Evolutionary conservation across 2,797 vertebrate species (phyloP).

Genomic region (Salarias fasciatus): DNA sequence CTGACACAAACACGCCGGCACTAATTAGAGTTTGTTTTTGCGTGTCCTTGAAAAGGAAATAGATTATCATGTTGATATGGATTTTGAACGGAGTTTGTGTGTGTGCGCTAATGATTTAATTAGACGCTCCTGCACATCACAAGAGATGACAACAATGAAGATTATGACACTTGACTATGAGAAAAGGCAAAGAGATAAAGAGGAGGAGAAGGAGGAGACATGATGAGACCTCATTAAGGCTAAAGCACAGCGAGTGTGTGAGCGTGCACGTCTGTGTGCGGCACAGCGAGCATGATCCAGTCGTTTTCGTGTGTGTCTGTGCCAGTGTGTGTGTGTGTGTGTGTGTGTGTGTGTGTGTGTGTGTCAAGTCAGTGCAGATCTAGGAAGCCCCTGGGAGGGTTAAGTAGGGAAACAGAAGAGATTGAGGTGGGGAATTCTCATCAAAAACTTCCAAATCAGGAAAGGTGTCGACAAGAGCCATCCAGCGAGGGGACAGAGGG

Average conservation of each 20-base stretch:
- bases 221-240: slow-evolving; percentile 76
- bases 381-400: slow-evolving; percentile 67
- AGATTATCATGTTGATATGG: slow-evolving; percentile 30
- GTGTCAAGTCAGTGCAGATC: slow-evolving; percentile 57
- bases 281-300: slow-evolving; percentile 31
- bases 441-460: slow-evolving; percentile 80
- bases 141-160: slow-evolving; percentile 27
- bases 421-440: slow-evolving; percentile 84
- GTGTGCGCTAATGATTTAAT: slow-evolving; percentile 44
- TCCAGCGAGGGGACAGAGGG: slow-evolving; percentile 64
- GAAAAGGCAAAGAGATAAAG: slow-evolving; percentile 19
- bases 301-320: slow-evolving; percentile 36
- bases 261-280: slow-evolving; percentile 19
- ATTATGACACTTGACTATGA: slow-evolving; percentile 48
- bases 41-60: slow-evolving; percentile 24
- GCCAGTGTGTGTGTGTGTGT: slow-evolving; percentile 32
- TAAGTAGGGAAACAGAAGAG: slow-evolving; percentile 82
- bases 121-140: slow-evolving; percentile 31
- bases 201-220: slow-evolving; percentile 37
- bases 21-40: slow-evolving; percentile 1
- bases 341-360: too few relatives aligned
- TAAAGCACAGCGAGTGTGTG: slow-evolving; percentile 33
- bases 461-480: slow-evolving; percentile 78
- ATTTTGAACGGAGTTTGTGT: slow-evolving; percentile 34
- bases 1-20: not conserved